Conservation (phyloP, 53 echinoderm and acorn worm species). For the Paracentrotus lividus region DNA sequence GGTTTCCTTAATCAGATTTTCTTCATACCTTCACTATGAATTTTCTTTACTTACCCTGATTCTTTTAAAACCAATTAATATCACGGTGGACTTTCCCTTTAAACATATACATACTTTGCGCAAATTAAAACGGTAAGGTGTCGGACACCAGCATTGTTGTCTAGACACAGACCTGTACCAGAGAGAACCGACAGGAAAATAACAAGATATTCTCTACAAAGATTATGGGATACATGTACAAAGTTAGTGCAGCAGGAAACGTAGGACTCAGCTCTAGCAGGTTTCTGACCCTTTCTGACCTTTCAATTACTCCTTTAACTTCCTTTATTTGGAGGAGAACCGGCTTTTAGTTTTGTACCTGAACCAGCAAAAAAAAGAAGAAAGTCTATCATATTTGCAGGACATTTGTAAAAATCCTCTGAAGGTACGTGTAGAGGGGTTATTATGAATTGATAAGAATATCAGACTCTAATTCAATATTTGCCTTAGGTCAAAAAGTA, state of each 20-base stretch:
- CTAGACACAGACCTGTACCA: conserved; percentile 10
- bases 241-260: conserved; percentile 29
- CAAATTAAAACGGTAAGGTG: conserved; percentile 28
- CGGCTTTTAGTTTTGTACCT: background rate
- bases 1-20: too few species aligned
- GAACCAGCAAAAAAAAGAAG: too few species aligned
- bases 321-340: background rate
- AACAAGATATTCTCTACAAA: conserved; percentile 21
- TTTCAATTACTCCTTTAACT: conserved; percentile 56
- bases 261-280: conserved; percentile 28
- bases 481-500: too few species aligned
- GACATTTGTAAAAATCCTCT: too few species aligned
- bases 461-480: too few species aligned
- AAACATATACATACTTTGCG: background rate
- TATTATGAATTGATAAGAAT: too few species aligned
- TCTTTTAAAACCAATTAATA: too few species aligned
- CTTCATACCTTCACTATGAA: too few species aligned
- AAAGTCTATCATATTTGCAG: too few species aligned
- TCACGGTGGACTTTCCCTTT: background rate
- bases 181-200: conserved; percentile 36
- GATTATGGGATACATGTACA: conserved; percentile 16
- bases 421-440: too few species aligned
- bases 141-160: background rate
- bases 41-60: too few species aligned
- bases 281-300: conserved; percentile 51